These are phyloP conservation scores for Penelope pileata DNA, from an alignment of 2,113 vertebrate genomes.

Conservation along the genomic window DNA sequence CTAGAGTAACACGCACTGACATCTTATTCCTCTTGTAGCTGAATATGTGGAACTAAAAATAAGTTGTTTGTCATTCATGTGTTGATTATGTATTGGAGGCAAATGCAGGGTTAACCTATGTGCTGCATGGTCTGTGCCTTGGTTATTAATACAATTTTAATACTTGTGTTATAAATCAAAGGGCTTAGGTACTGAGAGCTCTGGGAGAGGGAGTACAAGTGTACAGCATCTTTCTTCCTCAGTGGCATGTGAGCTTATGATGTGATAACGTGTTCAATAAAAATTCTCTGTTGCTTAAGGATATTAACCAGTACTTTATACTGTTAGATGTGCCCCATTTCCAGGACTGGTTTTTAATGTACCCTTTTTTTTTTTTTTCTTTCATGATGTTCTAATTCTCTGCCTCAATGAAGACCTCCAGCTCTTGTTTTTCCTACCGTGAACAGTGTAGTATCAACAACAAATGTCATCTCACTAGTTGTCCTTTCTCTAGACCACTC, in stretches of 20 bases:
- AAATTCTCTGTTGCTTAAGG: not conserved
- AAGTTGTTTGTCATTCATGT: not conserved
- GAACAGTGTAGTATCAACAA: not conserved
- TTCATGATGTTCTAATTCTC: not conserved
- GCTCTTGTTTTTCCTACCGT: not conserved
- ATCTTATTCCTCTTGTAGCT: not conserved
- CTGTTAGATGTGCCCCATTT: not conserved
- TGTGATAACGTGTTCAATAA: not conserved
- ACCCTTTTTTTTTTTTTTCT: not conserved
- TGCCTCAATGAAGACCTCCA: not conserved
- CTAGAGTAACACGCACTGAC: not conserved
- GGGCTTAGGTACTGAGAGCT: not conserved
- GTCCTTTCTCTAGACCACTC: constrained; percentile 21
- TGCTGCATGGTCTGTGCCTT: not conserved
- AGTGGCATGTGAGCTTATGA: not conserved
- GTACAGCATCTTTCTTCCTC: not conserved
- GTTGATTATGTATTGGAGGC: not conserved
- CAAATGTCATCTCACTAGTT: not conserved
- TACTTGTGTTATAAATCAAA: not conserved
- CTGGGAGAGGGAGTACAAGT: not conserved
- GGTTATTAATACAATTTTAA: not conserved
- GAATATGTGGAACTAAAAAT: not conserved
- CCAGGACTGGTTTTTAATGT: not conserved
- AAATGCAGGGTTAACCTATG: not conserved
- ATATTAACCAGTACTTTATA: not conserved